Evolutionary conservation across 2,888 invertebrate species (phyloP).

Genomic region (Drosophila conformis): DNA sequence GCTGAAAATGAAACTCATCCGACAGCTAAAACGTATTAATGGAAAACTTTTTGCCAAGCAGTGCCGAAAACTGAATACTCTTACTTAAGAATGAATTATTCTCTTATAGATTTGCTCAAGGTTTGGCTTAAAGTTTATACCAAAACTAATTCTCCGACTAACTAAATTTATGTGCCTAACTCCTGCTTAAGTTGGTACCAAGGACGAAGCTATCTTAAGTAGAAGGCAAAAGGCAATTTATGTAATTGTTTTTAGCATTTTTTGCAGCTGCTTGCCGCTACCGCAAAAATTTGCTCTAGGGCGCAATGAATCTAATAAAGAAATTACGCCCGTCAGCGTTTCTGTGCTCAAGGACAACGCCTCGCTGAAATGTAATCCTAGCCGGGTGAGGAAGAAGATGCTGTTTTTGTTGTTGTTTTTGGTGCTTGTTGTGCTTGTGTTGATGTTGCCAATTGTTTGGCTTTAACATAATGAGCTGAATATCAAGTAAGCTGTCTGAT

Average conservation of each 20-base stretch:
- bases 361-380: conserved; percentile 35
- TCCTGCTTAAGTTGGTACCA: conserved; percentile 5
- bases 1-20: not conserved
- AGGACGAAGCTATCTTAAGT: not conserved
- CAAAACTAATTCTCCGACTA: not conserved
- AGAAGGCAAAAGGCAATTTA: conserved; percentile 60
- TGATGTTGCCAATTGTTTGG: conserved; percentile 69
- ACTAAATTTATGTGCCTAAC: not conserved
- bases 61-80: not conserved
- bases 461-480: conserved; percentile 74
- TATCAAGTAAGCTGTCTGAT: conserved; percentile 68
- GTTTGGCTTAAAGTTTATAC: not conserved
- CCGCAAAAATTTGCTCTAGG: conserved; percentile 48
- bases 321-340: conserved; percentile 68
- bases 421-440: conserved; percentile 21
- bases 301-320: conserved; percentile 75
- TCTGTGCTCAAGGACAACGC: conserved; percentile 51
- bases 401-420: conserved; percentile 16
- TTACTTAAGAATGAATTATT: not conserved
- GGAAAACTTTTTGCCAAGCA: not conserved
- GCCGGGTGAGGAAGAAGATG: conserved; percentile 13
- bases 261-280: conserved; percentile 22
- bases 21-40: conserved; percentile 5
- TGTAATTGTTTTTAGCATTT: conserved; percentile 72
- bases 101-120: not conserved